Evolutionary conservation across 2,888 invertebrate genomes (phyloP), one percentile per base, ranked within the genome.

Genomic region (Zygogramma bicolorata): DNA sequence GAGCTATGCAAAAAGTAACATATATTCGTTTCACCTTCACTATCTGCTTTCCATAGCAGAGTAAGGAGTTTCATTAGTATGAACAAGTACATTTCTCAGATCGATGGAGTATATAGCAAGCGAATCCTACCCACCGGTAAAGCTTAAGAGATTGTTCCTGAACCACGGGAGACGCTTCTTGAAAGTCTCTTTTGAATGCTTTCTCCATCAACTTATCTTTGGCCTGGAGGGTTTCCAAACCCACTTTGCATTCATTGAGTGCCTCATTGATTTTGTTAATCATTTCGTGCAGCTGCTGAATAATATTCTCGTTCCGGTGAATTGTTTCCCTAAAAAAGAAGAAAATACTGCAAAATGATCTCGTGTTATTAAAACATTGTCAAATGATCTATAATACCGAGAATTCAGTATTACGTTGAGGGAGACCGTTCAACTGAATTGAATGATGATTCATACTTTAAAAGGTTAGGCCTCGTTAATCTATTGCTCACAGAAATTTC

Each of bases 141-240:
- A 91, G 87, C 85, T 92, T 93, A 46, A 87, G 88, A 69, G 92
- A 89, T 83, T 91, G 89, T 67, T 93, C 93, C 0, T 90, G 86
- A 13, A 91, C 88, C 57, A 90, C 87, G 3, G 91, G 90, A 25
- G 92, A 90, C 10, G 90, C 84, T 66, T 91, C 91, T 0, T 89
- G 85, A 81, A 93, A 92, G 76, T 93, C 92, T 62, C 87, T 88
- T 80, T 89, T 92, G 82, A 93, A 93, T 68, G 89, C 89, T 66
- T 91, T 91, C 31, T 93, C 92, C 62, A 93, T 76, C 4, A 85
- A 75, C 75, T 89, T 90, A 77, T 93, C 93, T 77, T 89, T 90
- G 1, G 83, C 79, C n/a, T 85, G 81, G 3, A 91, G 83, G 0
- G 83, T 81, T 0, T 93, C 93, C 77, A 90, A 87, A 31, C 87